phyloP scores from a whole-genome alignment of 2,797 vertebrate genomes.

The Cephalopachus bancanus region DNA sequence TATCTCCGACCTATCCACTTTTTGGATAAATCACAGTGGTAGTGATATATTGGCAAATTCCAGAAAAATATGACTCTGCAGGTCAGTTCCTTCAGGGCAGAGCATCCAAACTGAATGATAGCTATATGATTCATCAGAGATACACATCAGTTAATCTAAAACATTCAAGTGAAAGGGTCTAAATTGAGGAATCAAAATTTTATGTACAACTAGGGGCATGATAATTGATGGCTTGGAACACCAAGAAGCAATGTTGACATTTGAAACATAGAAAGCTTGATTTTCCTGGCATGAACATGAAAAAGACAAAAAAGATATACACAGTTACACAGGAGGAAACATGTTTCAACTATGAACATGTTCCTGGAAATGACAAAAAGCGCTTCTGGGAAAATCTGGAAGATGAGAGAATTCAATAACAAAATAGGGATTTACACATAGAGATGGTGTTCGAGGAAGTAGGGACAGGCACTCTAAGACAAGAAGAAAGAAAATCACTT shows the following conservation, averaged over 20 bases:
- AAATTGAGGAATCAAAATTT: constrained; percentile 71
- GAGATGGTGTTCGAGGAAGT: not conserved
- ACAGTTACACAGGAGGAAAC: constrained; percentile 68
- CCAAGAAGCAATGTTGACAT: constrained; percentile 75
- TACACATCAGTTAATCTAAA: constrained; percentile 34
- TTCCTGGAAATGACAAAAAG: constrained; percentile 64
- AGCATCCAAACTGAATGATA: not conserved
- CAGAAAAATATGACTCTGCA: constrained; percentile 33
- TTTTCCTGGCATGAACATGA: constrained; percentile 72
- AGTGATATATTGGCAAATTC: not conserved
- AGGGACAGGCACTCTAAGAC: not conserved
- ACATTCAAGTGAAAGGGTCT: constrained; percentile 23
- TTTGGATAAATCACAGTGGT: not conserved
- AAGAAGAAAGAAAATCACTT: not conserved
- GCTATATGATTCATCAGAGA: not conserved
- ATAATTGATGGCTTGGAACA: constrained; percentile 74
- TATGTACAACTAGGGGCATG: constrained; percentile 61
- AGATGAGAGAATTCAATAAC: not conserved
- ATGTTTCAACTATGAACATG: constrained; percentile 54
- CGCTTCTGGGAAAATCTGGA: constrained; percentile 60
- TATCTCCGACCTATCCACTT: not conserved
- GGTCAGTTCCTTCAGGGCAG: not conserved
- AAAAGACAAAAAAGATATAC: constrained; percentile 69
- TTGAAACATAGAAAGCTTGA: constrained; percentile 73
- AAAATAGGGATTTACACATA: not conserved